Evolutionary conservation across 2,113 vertebrate species (phyloP), one percentile per base, ranked within the genome.

Genomic region (Entelurus aequoreus): DNA sequence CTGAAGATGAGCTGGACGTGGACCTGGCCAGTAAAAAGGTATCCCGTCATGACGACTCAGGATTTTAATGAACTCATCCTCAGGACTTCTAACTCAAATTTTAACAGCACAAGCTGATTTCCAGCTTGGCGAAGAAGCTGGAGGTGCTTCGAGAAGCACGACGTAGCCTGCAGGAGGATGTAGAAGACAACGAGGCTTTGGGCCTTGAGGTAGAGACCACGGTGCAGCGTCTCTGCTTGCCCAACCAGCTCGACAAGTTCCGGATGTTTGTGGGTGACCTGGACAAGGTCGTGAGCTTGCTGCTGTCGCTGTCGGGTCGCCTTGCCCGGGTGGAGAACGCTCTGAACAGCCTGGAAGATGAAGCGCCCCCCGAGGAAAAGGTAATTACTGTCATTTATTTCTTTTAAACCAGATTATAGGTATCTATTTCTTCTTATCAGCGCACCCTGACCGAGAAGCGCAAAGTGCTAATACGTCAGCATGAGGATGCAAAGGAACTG

Each of bases 261-360:
- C 85, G 91, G 35, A 97, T 97, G 95, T 98, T 98, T 57, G 90
- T 94, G 0, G 95, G 95, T 0, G 95, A 98, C 77, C 88, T 97
- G 79, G 95, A 98, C 88, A 98, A 97, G 83, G 94, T 98, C 73
- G 95, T 98, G 60, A 97, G 94, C 69, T 92, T 98, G 14, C 88
- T 97, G 74, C 86, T 97, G 78, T 98, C 94, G 0, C 91, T 98
- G 7, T 94, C 94, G 0, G 95, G 94, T 37, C 90, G 95, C 44
- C 88, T 98, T 63, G 95, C 95, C 9, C 87, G 95, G 0, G 95
- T 97, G 69, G 95, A 98, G 77, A 97, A 97, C 1, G 94, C 95
- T n/a, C 92, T 98, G 15, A 92, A 97, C 74, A 93, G 91, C 66
- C 74, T 95, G 83, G 94, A 96, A 38, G 93, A 93, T 58, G 90